A percentile compares a stretch with the other conserved stretches of the same genome.
These are phyloP conservation scores for Dolichopus griseipennis DNA, from an alignment of 2,888 invertebrate genomes.

Conservation along the genomic window DNA sequence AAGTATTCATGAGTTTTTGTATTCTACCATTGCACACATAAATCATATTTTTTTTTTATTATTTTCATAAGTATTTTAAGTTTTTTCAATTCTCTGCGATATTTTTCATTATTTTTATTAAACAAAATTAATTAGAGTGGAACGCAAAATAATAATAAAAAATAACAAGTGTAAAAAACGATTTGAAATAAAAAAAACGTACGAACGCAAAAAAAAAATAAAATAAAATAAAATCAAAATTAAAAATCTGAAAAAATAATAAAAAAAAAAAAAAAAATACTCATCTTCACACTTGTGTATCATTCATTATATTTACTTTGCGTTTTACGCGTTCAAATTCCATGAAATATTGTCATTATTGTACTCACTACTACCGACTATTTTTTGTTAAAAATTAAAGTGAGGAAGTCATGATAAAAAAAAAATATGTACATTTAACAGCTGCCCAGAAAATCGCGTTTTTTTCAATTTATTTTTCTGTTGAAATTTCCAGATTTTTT, in stretches of 20 bases:
- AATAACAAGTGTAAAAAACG: not conserved
- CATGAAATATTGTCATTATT: not conserved
- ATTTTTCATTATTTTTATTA: not conserved
- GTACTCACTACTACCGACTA: not conserved
- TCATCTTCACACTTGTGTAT: not conserved
- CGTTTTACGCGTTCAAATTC: not conserved
- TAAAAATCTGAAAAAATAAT: not conserved
- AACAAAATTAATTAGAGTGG: constrained; percentile 6
- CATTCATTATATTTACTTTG: not conserved
- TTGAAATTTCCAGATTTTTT: too few species aligned
- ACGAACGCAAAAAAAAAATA: not conserved
- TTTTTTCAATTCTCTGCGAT: too few species aligned
- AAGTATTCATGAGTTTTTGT: not conserved
- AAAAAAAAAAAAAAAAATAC: not conserved
- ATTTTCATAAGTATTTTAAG: not conserved
- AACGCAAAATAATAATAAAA: not conserved
- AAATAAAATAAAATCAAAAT: not conserved
- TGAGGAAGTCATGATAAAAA: not conserved
- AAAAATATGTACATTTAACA: too few species aligned
- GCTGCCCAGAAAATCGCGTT: not conserved
- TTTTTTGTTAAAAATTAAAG: not conserved
- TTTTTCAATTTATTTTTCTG: too few species aligned
- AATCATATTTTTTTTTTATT: not conserved
- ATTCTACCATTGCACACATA: not conserved
- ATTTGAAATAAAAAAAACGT: too few species aligned